Percentiles rank a stretch among this genome's conserved stretches.
These are phyloP conservation scores for Stenurella melanura DNA, from an alignment of 2,888 invertebrate species.

Conservation along the genomic window DNA sequence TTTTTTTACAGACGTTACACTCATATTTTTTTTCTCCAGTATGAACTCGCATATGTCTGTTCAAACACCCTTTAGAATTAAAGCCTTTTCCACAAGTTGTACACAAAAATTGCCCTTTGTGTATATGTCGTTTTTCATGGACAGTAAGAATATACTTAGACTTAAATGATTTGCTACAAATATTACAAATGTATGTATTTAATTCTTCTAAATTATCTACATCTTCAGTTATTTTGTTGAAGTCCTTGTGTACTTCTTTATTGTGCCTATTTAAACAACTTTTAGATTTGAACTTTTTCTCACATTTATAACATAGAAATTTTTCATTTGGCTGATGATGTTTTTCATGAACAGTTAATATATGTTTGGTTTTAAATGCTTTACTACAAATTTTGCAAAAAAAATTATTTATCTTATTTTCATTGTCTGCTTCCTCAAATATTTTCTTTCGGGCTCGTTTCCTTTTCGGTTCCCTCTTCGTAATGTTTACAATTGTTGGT, in stretches of 20 bases:
- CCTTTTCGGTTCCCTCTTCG: neutral
- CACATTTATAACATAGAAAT: slow-evolving; percentile 41
- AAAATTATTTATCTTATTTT: neutral
- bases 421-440: neutral
- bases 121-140: slow-evolving; percentile 61
- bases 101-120: slow-evolving; percentile 65
- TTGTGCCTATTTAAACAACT: slow-evolving; percentile 30
- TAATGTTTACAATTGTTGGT: neutral
- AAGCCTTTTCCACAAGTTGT: slow-evolving; percentile 63
- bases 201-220: slow-evolving; percentile 41
- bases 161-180: slow-evolving; percentile 65
- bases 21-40: slow-evolving; percentile 64
- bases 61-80: slow-evolving; percentile 62
- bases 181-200: slow-evolving; percentile 56
- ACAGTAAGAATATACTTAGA: slow-evolving; percentile 64
- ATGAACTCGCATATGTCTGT: slow-evolving; percentile 62
- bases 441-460: slow-evolving; percentile 43
- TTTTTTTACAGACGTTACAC: slow-evolving; percentile 61
- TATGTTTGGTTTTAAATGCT: slow-evolving; percentile 16
- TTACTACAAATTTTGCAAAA: slow-evolving; percentile 27
- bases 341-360: slow-evolving; percentile 27
- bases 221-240: slow-evolving; percentile 33
- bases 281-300: slow-evolving; percentile 40
- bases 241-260: slow-evolving; percentile 37
- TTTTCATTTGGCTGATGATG: slow-evolving; percentile 30